Evolutionary conservation across 2,888 invertebrate genomes (phyloP).

Genomic region (Lasioglossum zephyrum): DNA sequence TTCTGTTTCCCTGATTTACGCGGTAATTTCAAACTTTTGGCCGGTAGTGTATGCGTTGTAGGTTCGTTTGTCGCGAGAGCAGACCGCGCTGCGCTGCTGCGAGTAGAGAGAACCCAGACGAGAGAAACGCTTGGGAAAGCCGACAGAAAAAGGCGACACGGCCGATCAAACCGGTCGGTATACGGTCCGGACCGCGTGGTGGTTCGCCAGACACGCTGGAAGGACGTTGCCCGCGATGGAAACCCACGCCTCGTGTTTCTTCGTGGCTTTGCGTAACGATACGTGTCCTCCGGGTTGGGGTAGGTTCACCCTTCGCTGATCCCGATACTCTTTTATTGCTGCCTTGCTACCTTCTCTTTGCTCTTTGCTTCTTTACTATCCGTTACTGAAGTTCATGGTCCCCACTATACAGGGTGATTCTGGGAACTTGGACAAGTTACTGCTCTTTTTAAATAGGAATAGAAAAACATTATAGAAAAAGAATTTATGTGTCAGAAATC

Average conservation of each 20-base stretch:
- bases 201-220: slow-evolving; percentile 40
- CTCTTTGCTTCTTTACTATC: not conserved
- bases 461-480: no score
- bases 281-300: slow-evolving; percentile 10
- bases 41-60: not conserved
- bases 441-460: no score
- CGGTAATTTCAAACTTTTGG: no score
- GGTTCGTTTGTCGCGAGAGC: slow-evolving; percentile 30
- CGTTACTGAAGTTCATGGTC: not conserved
- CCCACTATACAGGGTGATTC: no score
- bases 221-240: slow-evolving; percentile 43
- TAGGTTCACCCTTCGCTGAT: slow-evolving; percentile 5
- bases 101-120: slow-evolving; percentile 30
- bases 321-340: not conserved
- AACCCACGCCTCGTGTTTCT: slow-evolving; percentile 26
- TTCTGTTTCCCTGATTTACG: no score
- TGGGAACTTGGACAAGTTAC: no score
- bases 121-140: slow-evolving; percentile 67
- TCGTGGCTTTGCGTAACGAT: slow-evolving; percentile 43
- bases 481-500: no score
- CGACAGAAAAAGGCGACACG: slow-evolving; percentile 63
- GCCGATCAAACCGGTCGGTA: slow-evolving; percentile 65
- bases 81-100: not conserved
- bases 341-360: not conserved
- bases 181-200: slow-evolving; percentile 14